A percentile compares a stretch with the other conserved stretches of the same genome.
Evolutionary conservation across 2,888 invertebrate genomes (phyloP).

Genomic region (Muscina levida): DNA sequence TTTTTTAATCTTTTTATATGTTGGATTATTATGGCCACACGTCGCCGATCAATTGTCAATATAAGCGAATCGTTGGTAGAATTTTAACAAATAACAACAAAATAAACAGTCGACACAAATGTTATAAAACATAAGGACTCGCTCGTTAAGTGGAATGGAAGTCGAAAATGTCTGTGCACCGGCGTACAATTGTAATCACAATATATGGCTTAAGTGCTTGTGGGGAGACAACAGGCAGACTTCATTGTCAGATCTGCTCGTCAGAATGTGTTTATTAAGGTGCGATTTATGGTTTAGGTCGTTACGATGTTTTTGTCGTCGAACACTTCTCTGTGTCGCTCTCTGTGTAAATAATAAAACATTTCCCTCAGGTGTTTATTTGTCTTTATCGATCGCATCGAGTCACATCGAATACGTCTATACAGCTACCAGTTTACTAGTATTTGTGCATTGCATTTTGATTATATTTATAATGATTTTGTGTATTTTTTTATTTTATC

Average conservation of each 20-base stretch:
- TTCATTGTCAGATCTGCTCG: background rate
- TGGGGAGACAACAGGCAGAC: conserved; percentile 10
- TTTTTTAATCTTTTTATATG: conserved; percentile 43
- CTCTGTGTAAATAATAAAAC: too few species aligned
- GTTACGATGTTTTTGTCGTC: background rate
- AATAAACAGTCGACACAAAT: conserved; percentile 7
- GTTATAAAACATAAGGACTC: conserved; percentile 6
- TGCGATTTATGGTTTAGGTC: conserved; percentile 60
- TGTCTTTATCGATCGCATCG: too few species aligned
- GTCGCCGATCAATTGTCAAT: conserved; percentile 60
- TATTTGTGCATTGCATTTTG: too few species aligned
- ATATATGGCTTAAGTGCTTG: background rate
- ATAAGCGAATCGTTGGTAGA: conserved; percentile 35
- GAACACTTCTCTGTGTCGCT: background rate
- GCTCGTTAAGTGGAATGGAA: background rate
- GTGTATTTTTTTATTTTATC: conserved; percentile 15
- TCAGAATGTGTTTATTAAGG: conserved; percentile 50
- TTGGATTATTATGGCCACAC: conserved; percentile 61
- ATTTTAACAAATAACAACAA: conserved; percentile 30
- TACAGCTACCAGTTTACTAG: too few species aligned
- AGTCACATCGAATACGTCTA: too few species aligned
- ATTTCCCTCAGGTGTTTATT: conserved; percentile 32
- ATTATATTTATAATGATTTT: conserved; percentile 42
- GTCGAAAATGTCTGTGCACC: background rate
- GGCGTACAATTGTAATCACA: background rate